Percentiles rank a stretch among this genome's conserved stretches.
Conservation (phyloP, 2,888 invertebrate species). For the Hydrotaea cyrtoneurina region DNA sequence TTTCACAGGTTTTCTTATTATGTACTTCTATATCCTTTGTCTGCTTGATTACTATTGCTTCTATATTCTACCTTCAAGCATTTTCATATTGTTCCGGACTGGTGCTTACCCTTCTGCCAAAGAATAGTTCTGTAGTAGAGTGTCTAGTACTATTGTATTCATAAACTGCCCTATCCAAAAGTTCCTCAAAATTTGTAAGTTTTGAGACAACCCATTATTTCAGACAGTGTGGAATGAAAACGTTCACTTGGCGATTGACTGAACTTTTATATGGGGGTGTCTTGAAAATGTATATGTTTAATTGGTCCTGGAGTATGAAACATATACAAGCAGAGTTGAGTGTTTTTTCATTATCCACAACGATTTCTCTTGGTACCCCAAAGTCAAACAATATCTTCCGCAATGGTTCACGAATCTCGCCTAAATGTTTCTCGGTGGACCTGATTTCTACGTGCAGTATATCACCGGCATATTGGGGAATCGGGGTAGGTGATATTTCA, state of each 20-base stretch:
- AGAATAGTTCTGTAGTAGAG: slow-evolving; percentile 46
- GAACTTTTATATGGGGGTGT: slow-evolving; percentile 39
- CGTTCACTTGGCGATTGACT: slow-evolving; percentile 46
- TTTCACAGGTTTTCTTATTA: slow-evolving; percentile 1
- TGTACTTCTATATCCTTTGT: background rate
- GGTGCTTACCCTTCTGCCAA: slow-evolving; percentile 26
- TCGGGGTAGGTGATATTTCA: slow-evolving; percentile 12
- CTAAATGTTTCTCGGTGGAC: slow-evolving; percentile 25
- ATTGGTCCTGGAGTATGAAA: slow-evolving; percentile 38
- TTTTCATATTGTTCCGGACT: slow-evolving; percentile 40
- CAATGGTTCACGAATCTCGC: slow-evolving; percentile 34
- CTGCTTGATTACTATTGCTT: slow-evolving; percentile 25
- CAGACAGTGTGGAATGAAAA: slow-evolving; percentile 38
- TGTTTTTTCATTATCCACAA: slow-evolving; percentile 50
- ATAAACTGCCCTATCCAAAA: background rate
- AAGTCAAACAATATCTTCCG: slow-evolving; percentile 35
- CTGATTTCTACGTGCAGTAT: slow-evolving; percentile 34
- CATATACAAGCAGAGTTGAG: slow-evolving; percentile 43
- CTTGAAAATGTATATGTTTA: slow-evolving; percentile 43
- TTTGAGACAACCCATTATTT: slow-evolving; percentile 42
- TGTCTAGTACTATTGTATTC: slow-evolving; percentile 46
- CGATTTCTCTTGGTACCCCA: slow-evolving; percentile 41
- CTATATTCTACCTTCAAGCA: slow-evolving; percentile 33
- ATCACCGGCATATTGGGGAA: slow-evolving; percentile 16
- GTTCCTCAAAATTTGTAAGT: background rate